These are phyloP conservation scores for Micrasema longulum DNA, from an alignment of 1,140 invertebrate species.

Conservation along the genomic window DNA sequence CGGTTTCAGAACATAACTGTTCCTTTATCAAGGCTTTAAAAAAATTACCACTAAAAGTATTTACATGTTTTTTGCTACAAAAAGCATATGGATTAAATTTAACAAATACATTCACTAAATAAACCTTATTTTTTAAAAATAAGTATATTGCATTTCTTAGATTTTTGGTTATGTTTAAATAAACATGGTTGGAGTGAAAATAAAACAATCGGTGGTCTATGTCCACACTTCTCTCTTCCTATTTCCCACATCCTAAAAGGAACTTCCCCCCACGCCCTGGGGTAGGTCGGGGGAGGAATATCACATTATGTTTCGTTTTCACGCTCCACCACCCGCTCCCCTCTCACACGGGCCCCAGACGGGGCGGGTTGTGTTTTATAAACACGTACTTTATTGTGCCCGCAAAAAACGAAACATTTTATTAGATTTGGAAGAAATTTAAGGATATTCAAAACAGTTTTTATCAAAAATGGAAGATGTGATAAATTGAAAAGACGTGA, in stretches of 20 bases:
- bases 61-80: too few relatives aligned
- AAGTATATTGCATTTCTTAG: too few relatives aligned
- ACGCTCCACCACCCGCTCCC: slow-evolving; percentile 40
- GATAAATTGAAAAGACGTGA: neutral
- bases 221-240: too few relatives aligned
- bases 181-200: too few relatives aligned
- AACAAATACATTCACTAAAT: too few relatives aligned
- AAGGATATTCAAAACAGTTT: neutral
- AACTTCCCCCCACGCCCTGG: slow-evolving; percentile 1
- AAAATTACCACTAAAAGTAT: too few relatives aligned
- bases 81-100: too few relatives aligned
- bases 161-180: too few relatives aligned
- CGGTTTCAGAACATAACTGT: too few relatives aligned
- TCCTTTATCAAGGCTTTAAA: too few relatives aligned
- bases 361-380: slow-evolving; percentile 34
- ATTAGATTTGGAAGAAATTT: slow-evolving; percentile 21
- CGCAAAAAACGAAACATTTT: slow-evolving; percentile 8
- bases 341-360: slow-evolving; percentile 3
- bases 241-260: slow-evolving; percentile 13
- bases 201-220: too few relatives aligned
- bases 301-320: slow-evolving; percentile 55
- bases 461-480: neutral
- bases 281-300: slow-evolving; percentile 43
- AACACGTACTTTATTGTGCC: slow-evolving; percentile 23
- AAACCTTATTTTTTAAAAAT: too few relatives aligned